These are phyloP conservation scores for Hepsetus odoe DNA, from an alignment of 2,113 vertebrate species.

Conservation along the genomic window DNA sequence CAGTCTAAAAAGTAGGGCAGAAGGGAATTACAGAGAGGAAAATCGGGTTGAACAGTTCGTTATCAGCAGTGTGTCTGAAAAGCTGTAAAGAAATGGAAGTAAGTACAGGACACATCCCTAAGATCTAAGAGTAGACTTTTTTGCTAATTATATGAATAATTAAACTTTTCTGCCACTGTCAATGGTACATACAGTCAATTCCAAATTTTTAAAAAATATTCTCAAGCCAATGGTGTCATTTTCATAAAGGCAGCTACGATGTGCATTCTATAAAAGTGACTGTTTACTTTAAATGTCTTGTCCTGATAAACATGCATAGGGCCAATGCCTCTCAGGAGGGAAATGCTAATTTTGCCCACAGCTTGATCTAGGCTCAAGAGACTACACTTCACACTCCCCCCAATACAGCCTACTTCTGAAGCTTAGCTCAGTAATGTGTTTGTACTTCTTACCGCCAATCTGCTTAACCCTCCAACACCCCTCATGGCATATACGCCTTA, in stretches of 20 bases:
- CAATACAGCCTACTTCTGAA: not conserved
- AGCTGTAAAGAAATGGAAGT: not conserved
- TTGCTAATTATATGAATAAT: not conserved
- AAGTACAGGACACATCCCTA: not conserved
- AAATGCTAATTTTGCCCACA: not conserved
- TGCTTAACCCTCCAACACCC: not conserved
- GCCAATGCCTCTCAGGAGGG: not conserved
- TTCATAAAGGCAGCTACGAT: not conserved
- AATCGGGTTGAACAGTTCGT: not conserved
- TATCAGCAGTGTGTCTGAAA: not conserved
- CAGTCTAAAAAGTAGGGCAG: conserved; percentile 6
- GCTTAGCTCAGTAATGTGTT: not conserved
- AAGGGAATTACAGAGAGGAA: not conserved
- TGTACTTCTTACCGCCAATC: not conserved
- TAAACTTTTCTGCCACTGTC: not conserved
- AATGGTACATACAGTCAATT: not conserved
- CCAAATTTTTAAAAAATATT: not conserved
- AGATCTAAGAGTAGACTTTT: not conserved
- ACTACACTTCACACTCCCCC: not conserved
- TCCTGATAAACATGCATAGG: not conserved
- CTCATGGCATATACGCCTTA: not conserved
- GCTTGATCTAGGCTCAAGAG: not conserved
- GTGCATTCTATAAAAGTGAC: not conserved
- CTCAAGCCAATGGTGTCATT: not conserved
- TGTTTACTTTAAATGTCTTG: not conserved